Evolutionary conservation across 2,888 invertebrate genomes (phyloP).

Genomic region (Tromatobia lineatoria): DNA sequence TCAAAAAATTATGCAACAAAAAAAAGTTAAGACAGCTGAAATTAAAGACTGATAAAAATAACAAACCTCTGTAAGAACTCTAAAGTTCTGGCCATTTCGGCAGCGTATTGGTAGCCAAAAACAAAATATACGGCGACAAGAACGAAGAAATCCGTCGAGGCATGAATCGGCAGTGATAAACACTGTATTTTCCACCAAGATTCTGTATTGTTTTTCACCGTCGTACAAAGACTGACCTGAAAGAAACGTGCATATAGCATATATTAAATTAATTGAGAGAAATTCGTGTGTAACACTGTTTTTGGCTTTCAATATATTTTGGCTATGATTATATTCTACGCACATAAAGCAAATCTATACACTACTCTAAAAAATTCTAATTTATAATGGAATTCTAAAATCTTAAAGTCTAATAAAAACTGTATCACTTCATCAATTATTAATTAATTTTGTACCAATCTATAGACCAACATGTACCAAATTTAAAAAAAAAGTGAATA

Average conservation of each 20-base stretch:
- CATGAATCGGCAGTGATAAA: constrained; percentile 2
- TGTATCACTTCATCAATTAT: no score
- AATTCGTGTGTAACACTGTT: neutral
- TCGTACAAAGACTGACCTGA: no score
- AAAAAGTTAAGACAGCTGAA: no score
- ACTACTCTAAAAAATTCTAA: neutral
- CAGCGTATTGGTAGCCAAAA: constrained; percentile 28
- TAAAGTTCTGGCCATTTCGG: neutral
- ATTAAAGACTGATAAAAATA: neutral
- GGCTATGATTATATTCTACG: no score
- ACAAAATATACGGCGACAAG: constrained; percentile 19
- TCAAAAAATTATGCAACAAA: no score
- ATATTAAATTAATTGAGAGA: no score
- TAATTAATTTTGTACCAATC: no score
- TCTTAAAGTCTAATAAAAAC: no score
- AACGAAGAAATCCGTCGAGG: constrained; percentile 27
- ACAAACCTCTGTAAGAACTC: constrained; percentile 30
- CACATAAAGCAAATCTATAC: neutral
- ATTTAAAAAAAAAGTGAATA: no score
- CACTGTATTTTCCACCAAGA: constrained; percentile 3
- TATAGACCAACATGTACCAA: no score
- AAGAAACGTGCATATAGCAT: no score
- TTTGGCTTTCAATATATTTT: neutral
- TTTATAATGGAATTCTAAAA: no score
- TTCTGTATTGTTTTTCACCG: neutral